Evolutionary conservation across 2,797 vertebrate species (phyloP), one percentile per base, ranked within the genome.

Genomic region (Lophotriccus pileatus): DNA sequence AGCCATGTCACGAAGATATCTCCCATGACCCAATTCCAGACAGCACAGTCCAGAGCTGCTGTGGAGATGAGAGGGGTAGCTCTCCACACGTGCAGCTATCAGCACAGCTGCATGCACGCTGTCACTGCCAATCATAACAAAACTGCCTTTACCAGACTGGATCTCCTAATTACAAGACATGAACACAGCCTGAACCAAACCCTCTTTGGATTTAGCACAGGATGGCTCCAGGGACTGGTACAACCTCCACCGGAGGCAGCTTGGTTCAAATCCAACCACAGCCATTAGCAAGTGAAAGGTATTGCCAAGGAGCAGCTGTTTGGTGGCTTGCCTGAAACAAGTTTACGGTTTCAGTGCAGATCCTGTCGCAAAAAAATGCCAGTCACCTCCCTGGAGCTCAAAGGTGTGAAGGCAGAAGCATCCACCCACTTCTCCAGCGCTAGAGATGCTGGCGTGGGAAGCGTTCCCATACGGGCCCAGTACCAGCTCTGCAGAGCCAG

Each of bases 221-320:
- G 70, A 76, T 82, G 52, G 86, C 88, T 91, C 83, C 70, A 36
- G 85, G 94, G 94, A 79, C 63, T 15, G 53, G 90, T 36, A 70
- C 86, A 96, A 74, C 86, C 87, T 88, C 85, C 80, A 84, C 88
- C 50, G 14, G 5, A 92, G 84, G 93, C 92, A 59, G 47, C 55
- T 95, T 94, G 94, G 90, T 87, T 64, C 78, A 9, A 53, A 77
- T 83, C 93, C 94, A 97, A 83, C 86, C 75, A 49, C 90, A 87
- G 86, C 92, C 94, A 90, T 93, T 89, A 96, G 92, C 81, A 67
- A 95, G 84, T 23, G 66, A 81, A 87, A 94, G 93, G 90, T 78
- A 95, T 8, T 90, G 94, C 96, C 95, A 96, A 95, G 90, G 86
- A 94, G 93, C 94, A 94, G 91, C 84, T 93, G 93, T 13, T 60